Percentiles rank a stretch among this genome's conserved stretches.
phyloP scores from a whole-genome alignment of 2,113 vertebrate genomes.

The Callochromis pleurospilus region DNA sequence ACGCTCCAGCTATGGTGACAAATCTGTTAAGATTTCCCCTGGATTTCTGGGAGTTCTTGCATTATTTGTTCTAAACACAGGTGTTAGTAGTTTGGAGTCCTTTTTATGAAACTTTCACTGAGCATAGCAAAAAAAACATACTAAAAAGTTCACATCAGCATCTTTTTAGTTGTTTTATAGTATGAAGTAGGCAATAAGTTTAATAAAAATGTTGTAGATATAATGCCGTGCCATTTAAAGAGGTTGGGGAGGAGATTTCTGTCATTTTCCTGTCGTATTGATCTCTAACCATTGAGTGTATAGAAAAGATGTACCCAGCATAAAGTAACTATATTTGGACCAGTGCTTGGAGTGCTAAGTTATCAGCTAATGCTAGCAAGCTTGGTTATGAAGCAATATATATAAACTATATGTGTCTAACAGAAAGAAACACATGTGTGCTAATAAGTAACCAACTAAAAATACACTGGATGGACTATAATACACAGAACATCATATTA shows the following conservation, averaged over 20 bases:
- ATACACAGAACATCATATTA: not conserved
- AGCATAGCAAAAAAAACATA: fast-evolving
- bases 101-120: not conserved
- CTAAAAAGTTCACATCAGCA: not conserved
- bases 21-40: not conserved
- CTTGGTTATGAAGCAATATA: not conserved
- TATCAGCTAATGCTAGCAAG: not conserved
- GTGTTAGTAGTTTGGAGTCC: not conserved
- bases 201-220: not conserved
- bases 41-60: not conserved
- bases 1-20: not conserved
- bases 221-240: not conserved
- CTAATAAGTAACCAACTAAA: not conserved
- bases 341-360: not conserved
- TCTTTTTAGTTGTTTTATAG: not conserved
- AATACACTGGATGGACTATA: not conserved
- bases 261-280: not conserved
- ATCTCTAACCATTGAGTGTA: not conserved
- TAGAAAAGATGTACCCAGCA: not conserved
- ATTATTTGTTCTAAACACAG: not conserved
- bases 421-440: not conserved
- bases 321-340: not conserved
- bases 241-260: not conserved
- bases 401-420: not conserved
- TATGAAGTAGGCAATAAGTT: not conserved